Base-by-base conservation (phyloP, 2,113 vertebrate species). In the Odocoileus hemionus region DNA sequence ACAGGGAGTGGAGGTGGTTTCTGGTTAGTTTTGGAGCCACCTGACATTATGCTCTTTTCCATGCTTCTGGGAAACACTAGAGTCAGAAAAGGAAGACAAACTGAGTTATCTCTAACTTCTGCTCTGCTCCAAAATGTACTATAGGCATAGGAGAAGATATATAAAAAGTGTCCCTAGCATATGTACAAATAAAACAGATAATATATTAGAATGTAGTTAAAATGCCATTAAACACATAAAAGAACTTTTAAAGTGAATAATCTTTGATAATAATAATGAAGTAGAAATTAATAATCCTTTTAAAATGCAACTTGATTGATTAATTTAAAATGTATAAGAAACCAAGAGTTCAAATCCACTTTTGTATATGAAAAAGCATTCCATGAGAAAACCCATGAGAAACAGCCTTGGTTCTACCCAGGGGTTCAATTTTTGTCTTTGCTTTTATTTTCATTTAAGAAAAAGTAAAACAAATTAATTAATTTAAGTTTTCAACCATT, bases 371-470 rank as follows among this genome's bases (percentile, higher is more conserved):
- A 89, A 91, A 93, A 89, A 76, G 4, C 2, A 86, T 86, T 96
- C n/a, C n/a, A 11, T 61, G 36, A 95, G 82, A 91, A 95, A 94
- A 89, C 90, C 36, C 26, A 6, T 55, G 30, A 64, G 43, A 95
- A 95, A 91, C 88, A n/a, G 52, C 43, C 26, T 36, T 28, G 12
- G 30, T 45, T 94, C 14, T 92, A 80, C 84, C 11, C 58, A 76
- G 88, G 89, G 28, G 25, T 78, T 96, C 17, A 43, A 28, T 90
- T 96, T 96, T 95, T 94, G 67, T 50, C 26, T 92, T 96, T 67
- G 36, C n/a, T 95, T 95, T 94, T 76, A 89, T 91, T 47, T 89
- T 95, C 28, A 85, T 74, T 95, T 43, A 58, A 47, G 45, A 91
- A 89, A 57, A 25, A 15, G 30, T 30, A 79, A 60, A 13, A 87